Evolutionary conservation across 2,113 vertebrate species (phyloP).

Genomic region (Capreolus pygargus): DNA sequence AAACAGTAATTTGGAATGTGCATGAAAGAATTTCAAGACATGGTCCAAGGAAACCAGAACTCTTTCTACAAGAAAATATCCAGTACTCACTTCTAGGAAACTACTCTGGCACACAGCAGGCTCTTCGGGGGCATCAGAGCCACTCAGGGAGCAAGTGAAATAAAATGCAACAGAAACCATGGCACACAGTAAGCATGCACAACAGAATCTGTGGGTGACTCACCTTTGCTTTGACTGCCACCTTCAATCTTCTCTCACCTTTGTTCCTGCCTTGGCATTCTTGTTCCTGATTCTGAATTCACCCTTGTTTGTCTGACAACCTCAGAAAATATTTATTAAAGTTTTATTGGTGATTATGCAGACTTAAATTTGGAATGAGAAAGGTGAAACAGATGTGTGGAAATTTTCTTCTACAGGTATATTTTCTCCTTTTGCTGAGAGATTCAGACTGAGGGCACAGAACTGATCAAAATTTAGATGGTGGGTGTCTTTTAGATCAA

Average conservation of each 20-base stretch:
- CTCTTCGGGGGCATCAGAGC: background rate
- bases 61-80: conserved; percentile 53
- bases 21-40: conserved; percentile 54
- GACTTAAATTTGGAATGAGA: background rate
- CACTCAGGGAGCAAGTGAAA: background rate
- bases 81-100: background rate
- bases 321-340: background rate
- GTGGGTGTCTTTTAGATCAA: conserved; percentile 1
- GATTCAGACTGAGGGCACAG: background rate
- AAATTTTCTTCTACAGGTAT: background rate
- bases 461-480: background rate
- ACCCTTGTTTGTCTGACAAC: background rate
- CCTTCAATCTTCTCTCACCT: background rate
- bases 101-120: background rate
- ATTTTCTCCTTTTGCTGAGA: background rate
- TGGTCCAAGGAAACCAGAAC: background rate
- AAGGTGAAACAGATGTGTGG: background rate
- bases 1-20: conserved; percentile 46
- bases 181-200: too few species aligned
- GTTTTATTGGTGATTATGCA: background rate
- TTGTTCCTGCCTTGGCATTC: background rate
- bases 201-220: background rate
- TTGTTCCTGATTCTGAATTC: background rate
- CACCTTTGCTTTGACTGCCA: background rate
- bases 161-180: background rate